Percentiles rank a stretch among this genome's conserved stretches.
Evolutionary conservation across 1,140 invertebrate genomes (phyloP).

Genomic region (Neodiprion lecontei): DNA sequence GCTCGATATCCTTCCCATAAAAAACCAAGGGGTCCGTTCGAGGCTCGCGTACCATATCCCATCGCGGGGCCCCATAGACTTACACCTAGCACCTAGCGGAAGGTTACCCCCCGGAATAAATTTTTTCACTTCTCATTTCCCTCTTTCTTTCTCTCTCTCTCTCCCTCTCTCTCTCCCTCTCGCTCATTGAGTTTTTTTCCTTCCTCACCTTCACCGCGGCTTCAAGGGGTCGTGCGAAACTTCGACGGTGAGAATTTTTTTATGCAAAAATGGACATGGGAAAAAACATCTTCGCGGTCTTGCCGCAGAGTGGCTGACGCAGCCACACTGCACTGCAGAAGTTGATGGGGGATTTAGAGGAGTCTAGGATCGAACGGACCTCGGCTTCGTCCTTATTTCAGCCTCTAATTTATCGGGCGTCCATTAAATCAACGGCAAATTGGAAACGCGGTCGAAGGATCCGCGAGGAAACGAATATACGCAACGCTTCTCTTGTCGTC

Average conservation of each 20-base stretch:
- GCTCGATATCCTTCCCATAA: slow-evolving; percentile 35
- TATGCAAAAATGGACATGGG: slow-evolving; percentile 61
- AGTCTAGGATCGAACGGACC: not conserved
- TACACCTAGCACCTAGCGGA: slow-evolving; percentile 43
- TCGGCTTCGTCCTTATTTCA: not conserved
- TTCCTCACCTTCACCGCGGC: not conserved
- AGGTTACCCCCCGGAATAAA: slow-evolving; percentile 20
- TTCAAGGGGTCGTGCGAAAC: slow-evolving; percentile 51
- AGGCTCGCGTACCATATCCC: slow-evolving; percentile 16
- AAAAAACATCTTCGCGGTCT: slow-evolving; percentile 44
- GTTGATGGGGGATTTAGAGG: not conserved
- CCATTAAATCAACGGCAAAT: not conserved
- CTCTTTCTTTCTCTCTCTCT: slow-evolving; percentile 21
- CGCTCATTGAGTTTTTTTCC: slow-evolving; percentile 25
- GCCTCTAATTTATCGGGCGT: not conserved
- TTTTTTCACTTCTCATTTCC: slow-evolving; percentile 22
- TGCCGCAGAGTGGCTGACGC: not conserved
- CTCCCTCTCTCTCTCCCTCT: slow-evolving; percentile 13
- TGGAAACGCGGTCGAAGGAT: not conserved
- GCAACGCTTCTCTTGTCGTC: not conserved
- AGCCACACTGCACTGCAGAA: not conserved
- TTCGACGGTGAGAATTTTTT: slow-evolving; percentile 58
- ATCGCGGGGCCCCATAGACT: slow-evolving; percentile 17
- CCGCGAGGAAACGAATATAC: not conserved
- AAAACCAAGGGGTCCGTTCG: slow-evolving; percentile 32